phyloP scores from a whole-genome alignment of 2,797 vertebrate genomes.

The Microctenopoma stevenorrisi region DNA sequence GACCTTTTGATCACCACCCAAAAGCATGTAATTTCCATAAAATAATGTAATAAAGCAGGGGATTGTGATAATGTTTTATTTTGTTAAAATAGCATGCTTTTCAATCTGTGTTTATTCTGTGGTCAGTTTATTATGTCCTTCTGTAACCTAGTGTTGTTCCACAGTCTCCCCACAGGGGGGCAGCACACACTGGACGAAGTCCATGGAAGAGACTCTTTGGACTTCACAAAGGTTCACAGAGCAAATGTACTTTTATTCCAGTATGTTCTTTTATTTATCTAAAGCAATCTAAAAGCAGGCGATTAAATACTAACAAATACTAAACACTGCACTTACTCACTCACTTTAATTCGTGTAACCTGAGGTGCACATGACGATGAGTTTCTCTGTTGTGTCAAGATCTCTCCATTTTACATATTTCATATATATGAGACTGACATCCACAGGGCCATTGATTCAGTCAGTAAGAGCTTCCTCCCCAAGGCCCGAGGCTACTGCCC shows the following conservation, averaged over 20 bases:
- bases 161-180: slow-evolving; percentile 75
- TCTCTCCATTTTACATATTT: no score
- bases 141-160: slow-evolving; percentile 21
- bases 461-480: no score
- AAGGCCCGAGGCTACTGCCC: no score
- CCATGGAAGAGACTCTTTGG: slow-evolving; percentile 85
- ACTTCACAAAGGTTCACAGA: slow-evolving; percentile 74
- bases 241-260: slow-evolving; percentile 63
- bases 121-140: background rate
- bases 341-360: slow-evolving; percentile 7
- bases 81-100: background rate
- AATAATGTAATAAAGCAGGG: background rate
- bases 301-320: slow-evolving; percentile 40
- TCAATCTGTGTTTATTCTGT: background rate
- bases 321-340: slow-evolving; percentile 12
- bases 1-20: background rate
- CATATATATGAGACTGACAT: no score
- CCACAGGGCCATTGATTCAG: no score
- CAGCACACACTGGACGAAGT: slow-evolving; percentile 64
- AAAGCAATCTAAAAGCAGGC: background rate
- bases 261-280: slow-evolving; percentile 67
- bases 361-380: background rate
- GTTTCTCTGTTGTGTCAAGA: no score
- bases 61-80: no score
- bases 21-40: background rate